Evolutionary conservation across 2,888 invertebrate genomes (phyloP).

Genomic region (Apotomis capreana): DNA sequence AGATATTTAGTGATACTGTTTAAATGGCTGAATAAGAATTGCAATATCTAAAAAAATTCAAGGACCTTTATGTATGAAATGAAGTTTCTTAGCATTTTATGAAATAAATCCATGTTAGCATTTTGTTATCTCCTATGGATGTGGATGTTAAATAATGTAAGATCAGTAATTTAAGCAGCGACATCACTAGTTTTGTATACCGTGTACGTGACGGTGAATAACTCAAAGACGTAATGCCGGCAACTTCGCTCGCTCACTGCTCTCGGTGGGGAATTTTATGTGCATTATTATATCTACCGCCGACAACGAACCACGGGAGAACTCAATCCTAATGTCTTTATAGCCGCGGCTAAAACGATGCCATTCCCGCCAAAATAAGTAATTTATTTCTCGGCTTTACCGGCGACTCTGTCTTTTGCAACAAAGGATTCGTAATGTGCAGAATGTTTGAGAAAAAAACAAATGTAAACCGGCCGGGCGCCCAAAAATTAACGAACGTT

Average conservation of each 20-base stretch:
- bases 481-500: neutral
- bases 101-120: no score
- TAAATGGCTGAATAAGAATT: no score
- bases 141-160: constrained; percentile 6
- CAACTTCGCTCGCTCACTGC: constrained; percentile 66
- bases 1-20: no score
- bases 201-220: constrained; percentile 73
- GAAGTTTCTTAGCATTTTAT: no score
- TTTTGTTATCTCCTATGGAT: neutral
- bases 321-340: constrained; percentile 69
- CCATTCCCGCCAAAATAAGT: constrained; percentile 65
- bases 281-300: constrained; percentile 62
- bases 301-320: constrained; percentile 53
- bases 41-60: no score
- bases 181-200: constrained; percentile 43
- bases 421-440: constrained; percentile 27
- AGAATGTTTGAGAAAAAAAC: constrained; percentile 22
- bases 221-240: constrained; percentile 65
- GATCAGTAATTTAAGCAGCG: constrained; percentile 16
- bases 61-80: no score
- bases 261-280: constrained; percentile 69
- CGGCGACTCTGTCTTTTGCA: constrained; percentile 53
- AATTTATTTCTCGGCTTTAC: constrained; percentile 62
- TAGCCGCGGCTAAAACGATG: constrained; percentile 61
- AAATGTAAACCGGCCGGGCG: neutral